These are phyloP conservation scores for Ceratotherium simum DNA, from an alignment of 2,113 vertebrate genomes.

Conservation along the genomic window DNA sequence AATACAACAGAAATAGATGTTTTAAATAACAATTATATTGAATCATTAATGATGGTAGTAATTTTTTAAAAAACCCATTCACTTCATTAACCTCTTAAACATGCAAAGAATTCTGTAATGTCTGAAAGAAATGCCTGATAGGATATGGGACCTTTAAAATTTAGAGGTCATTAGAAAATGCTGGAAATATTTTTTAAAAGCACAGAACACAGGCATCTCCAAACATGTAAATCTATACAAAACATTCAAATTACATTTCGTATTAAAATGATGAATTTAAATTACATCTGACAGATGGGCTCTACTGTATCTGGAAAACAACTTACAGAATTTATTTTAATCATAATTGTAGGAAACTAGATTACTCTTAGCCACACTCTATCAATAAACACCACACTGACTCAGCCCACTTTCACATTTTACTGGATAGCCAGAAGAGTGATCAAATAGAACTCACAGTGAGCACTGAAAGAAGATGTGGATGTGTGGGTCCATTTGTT, in stretches of 20 bases:
- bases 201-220: neutral
- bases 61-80: neutral
- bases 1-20: neutral
- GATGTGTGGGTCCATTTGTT: neutral
- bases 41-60: neutral
- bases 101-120: neutral
- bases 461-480: neutral
- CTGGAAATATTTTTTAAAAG: neutral
- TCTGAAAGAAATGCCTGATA: neutral
- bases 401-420: neutral
- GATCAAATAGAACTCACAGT: neutral
- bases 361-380: neutral
- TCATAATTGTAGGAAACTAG: neutral
- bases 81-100: neutral
- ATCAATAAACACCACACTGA: neutral
- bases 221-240: neutral
- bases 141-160: neutral
- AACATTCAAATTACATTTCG: neutral
- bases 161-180: neutral
- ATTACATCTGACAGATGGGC: neutral
- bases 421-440: neutral
- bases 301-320: neutral
- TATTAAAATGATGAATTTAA: slow-evolving; percentile 24
- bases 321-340: neutral
- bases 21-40: neutral